Evolutionary conservation across 2,113 vertebrate species (phyloP).

Genomic region (Sapajus apella): DNA sequence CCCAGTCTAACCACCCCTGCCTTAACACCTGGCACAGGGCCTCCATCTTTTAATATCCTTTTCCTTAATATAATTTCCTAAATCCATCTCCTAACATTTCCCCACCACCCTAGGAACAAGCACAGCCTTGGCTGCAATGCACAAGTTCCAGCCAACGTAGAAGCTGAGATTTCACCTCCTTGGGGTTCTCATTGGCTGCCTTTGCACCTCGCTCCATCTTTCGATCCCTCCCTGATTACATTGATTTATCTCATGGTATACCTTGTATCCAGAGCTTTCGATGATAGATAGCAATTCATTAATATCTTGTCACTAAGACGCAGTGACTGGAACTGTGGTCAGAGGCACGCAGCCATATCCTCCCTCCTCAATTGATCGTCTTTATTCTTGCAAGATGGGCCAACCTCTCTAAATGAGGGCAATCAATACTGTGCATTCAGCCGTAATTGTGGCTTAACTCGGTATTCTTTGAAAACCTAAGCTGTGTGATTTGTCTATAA

Average conservation of each 20-base stretch:
- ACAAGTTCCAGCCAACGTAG: background rate
- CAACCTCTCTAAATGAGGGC: constrained; percentile 52
- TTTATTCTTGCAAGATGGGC: constrained; percentile 46
- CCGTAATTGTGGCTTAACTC: constrained; percentile 58
- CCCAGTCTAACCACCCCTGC: background rate
- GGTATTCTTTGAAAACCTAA: constrained; percentile 63
- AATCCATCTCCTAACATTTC: background rate
- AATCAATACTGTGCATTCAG: constrained; percentile 49
- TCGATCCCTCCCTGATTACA: constrained; percentile 39
- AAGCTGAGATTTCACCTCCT: background rate
- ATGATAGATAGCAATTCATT: constrained; percentile 63
- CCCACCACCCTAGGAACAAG: background rate
- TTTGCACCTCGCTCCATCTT: background rate
- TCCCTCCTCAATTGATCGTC: constrained; percentile 18
- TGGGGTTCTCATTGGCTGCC: background rate
- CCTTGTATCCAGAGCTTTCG: constrained; percentile 21
- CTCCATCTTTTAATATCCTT: background rate
- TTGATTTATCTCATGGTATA: constrained; percentile 26
- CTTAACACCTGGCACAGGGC: background rate
- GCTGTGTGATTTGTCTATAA: constrained; percentile 58
- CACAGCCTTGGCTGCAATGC: background rate
- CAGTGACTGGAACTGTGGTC: constrained; percentile 33
- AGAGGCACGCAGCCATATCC: constrained; percentile 20
- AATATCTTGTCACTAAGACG: constrained; percentile 53
- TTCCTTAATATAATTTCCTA: background rate